Conservation (phyloP, 2,797 vertebrate genomes). For the Chaetophractus vellerosus region DNA sequence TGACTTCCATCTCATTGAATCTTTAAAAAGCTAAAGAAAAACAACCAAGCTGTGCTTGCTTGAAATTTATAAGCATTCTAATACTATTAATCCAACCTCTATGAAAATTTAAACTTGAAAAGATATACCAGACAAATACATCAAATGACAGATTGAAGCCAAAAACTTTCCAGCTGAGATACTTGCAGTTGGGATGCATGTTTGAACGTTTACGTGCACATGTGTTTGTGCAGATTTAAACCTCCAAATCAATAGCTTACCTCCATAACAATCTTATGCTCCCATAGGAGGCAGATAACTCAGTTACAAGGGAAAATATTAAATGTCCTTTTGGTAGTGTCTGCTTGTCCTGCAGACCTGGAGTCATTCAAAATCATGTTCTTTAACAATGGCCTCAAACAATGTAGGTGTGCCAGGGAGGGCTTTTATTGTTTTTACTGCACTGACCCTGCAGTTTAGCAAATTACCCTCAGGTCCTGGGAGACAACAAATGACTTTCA, state of each 20-base stretch:
- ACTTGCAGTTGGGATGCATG: not conserved
- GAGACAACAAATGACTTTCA: slow-evolving; percentile 70
- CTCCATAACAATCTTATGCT: not conserved
- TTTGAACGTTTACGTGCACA: not conserved
- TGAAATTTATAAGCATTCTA: slow-evolving; percentile 24
- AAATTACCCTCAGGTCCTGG: slow-evolving; percentile 70
- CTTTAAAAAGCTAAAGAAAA: not conserved
- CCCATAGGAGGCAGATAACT: not conserved
- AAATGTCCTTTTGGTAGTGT: not conserved
- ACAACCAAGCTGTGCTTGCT: not conserved
- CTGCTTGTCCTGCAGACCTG: slow-evolving; percentile 31
- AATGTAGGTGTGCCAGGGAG: not conserved
- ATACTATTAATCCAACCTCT: not conserved
- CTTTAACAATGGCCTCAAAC: slow-evolving; percentile 60
- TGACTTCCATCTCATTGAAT: not conserved
- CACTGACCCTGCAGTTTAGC: slow-evolving; percentile 62
- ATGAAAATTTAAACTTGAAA: slow-evolving; percentile 45
- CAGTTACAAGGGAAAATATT: slow-evolving; percentile 1
- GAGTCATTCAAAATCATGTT: slow-evolving; percentile 71
- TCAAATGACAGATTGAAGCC: not conserved
- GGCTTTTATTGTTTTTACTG: slow-evolving; percentile 75
- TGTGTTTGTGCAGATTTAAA: not conserved
- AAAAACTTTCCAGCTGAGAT: not conserved
- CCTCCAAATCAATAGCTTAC: not conserved
- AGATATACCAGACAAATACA: not conserved